phyloP scores from a whole-genome alignment of 1,140 invertebrate species.

The Protaetia brevitarsis region DNA sequence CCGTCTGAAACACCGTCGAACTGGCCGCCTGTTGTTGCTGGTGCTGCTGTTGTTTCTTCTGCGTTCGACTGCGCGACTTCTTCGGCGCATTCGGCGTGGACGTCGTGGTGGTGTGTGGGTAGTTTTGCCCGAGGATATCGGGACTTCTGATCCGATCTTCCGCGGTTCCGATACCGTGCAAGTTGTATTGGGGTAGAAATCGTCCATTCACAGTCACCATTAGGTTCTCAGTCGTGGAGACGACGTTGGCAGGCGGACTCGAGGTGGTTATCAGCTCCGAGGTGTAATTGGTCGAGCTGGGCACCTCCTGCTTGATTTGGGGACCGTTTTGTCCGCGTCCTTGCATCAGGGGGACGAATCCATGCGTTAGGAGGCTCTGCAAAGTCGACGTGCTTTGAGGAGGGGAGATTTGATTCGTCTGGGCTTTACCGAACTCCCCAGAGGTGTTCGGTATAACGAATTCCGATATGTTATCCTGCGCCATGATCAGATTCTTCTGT shows the following conservation, averaged over 20 bases:
- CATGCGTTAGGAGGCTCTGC: conserved; percentile 72
- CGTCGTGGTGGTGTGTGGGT: conserved; percentile 64
- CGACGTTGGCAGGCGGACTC: conserved; percentile 57
- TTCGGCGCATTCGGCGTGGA: conserved; percentile 58
- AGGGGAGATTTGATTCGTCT: conserved; percentile 39
- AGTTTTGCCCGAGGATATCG: conserved; percentile 57
- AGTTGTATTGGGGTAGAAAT: conserved; percentile 51
- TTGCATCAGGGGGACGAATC: conserved; percentile 74
- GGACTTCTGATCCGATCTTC: conserved; percentile 56
- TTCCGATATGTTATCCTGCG: conserved; percentile 62
- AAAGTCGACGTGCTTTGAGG: conserved; percentile 63
- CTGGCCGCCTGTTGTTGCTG: conserved; percentile 37
- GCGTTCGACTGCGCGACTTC: conserved; percentile 62
- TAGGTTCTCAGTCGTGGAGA: conserved; percentile 62
- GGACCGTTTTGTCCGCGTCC: conserved; percentile 66
- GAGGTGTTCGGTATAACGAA: conserved; percentile 61
- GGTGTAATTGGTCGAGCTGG: conserved; percentile 72
- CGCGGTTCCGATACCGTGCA: conserved; percentile 49
- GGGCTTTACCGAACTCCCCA: conserved; percentile 36
- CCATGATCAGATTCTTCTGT: conserved; percentile 55
- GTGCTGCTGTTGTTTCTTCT: conserved; percentile 55
- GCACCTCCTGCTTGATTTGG: conserved; percentile 66
- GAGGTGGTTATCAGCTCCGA: conserved; percentile 69
- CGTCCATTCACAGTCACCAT: conserved; percentile 62
- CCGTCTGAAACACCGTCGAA: conserved; percentile 55